Evolutionary conservation across 1,140 invertebrate species (phyloP).

Genomic region (Halotydeus destructor): DNA sequence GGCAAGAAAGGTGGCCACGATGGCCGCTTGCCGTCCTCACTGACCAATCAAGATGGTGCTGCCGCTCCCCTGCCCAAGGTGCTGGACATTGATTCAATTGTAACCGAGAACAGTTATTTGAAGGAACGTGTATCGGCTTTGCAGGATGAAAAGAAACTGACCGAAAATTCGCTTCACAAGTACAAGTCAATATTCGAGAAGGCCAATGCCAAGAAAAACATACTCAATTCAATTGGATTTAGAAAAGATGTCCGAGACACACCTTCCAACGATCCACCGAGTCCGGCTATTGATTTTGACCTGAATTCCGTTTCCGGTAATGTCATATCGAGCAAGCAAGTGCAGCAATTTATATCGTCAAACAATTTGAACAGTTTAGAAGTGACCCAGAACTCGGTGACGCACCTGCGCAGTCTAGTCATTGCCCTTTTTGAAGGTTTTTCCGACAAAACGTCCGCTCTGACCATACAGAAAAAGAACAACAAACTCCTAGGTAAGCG

Average conservation of each 20-base stretch:
- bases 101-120: slow-evolving; percentile 31
- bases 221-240: slow-evolving; percentile 22
- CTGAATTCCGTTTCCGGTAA: not conserved
- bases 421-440: slow-evolving; percentile 53
- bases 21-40: not conserved
- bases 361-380: slow-evolving; percentile 32
- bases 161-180: slow-evolving; percentile 26
- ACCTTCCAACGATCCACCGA: slow-evolving; percentile 13
- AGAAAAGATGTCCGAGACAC: slow-evolving; percentile 26
- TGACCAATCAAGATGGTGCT: not conserved
- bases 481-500: slow-evolving; percentile 31
- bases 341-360: slow-evolving; percentile 26
- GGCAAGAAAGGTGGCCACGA: slow-evolving; percentile 41
- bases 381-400: slow-evolving; percentile 42
- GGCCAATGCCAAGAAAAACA: slow-evolving; percentile 23
- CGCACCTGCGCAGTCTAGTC: slow-evolving; percentile 50
- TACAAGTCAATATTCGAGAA: slow-evolving; percentile 29
- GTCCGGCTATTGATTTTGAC: slow-evolving; percentile 20
- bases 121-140: slow-evolving; percentile 55
- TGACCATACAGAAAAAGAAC: slow-evolving; percentile 59
- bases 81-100: slow-evolving; percentile 5
- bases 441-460: slow-evolving; percentile 57
- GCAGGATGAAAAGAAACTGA: slow-evolving; percentile 51
- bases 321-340: slow-evolving; percentile 17
- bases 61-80: not conserved